Base-by-base conservation (phyloP, 1,140 invertebrate species). In the Drosophila watanabei region DNA sequence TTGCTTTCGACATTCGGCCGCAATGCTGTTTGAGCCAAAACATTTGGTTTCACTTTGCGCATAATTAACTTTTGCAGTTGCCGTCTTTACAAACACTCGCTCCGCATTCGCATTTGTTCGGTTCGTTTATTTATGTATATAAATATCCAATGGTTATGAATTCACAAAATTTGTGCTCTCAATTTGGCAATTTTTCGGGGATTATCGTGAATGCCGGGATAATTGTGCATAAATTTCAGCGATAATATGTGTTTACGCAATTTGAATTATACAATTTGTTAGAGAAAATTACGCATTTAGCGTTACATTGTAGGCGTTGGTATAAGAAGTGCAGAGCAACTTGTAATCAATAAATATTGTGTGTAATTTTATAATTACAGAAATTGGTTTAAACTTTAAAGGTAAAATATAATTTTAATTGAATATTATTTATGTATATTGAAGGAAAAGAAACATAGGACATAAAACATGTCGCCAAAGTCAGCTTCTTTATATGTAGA, bases 21-120 rank as follows among this genome's bases (percentile, higher is more conserved):
- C 43, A 59, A 46, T 52, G 70, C 28, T 49, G 54, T 54, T 79
- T 79, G 77, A 79, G 77, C 66, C 76, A 79, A 79, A 79, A 79
- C 77, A 79, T 79, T 79, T 80, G 77, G 77, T 79, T 79, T 79
- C 77, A 79, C 76, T 79, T 79, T 79, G 77, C 77, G 77, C 77
- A 79, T 79, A 79, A 79, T 79, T 79, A 79, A 79, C 66, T 79
- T 79, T 79, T 78, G 64, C 75, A 70, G 51, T 78, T 56, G 43
- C 72, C 39, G 39, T 37, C 72, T 30, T 75, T 60, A 62, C 58
- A 28, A 75, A 54, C 75, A 65, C 39, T 69, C 37, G 45, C 45
- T 51, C 28, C 48, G 28, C 48, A 51, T 51, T 51, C 28, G 51
- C n/a, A 52, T 52, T 33, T 11, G 28, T 65, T 52, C 18, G 16